phyloP scores from a whole-genome alignment of 2,113 vertebrate genomes.

The Myiagra hebetior region DNA sequence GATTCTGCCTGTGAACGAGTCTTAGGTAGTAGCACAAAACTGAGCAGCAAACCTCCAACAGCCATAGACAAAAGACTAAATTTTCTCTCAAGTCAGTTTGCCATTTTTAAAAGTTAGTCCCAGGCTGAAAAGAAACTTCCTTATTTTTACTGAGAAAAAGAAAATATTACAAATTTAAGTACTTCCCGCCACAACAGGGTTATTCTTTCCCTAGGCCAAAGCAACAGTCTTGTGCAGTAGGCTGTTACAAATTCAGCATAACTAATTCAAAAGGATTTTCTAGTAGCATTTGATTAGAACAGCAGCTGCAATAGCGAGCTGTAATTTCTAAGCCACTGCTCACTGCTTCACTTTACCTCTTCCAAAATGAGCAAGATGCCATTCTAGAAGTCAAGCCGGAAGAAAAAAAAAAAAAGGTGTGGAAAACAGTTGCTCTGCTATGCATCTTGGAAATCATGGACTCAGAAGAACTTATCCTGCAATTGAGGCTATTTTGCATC shows the following conservation, averaged over 20 bases:
- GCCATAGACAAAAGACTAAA: not conserved
- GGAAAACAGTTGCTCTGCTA: not conserved
- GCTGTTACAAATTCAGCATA: conserved; percentile 57
- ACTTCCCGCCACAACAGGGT: not conserved
- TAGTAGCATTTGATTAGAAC: conserved; percentile 58
- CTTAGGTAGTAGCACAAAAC: not conserved
- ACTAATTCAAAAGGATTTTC: conserved; percentile 58
- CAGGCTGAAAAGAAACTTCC: not conserved
- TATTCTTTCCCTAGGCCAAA: not conserved
- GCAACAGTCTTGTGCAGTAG: not conserved
- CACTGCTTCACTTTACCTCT: conserved; percentile 41
- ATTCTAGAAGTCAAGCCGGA: conserved; percentile 22
- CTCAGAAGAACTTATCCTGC: not conserved
- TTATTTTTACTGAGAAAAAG: conserved; percentile 15
- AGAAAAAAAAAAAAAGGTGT: not conserved
- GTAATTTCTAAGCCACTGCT: conserved; percentile 44
- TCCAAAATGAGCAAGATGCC: conserved; percentile 32
- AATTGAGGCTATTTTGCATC: not conserved
- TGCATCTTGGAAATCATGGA: not conserved
- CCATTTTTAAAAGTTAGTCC: not conserved
- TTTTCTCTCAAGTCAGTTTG: not conserved
- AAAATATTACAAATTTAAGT: not conserved
- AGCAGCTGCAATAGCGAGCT: conserved; percentile 58
- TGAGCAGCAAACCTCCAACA: not conserved
- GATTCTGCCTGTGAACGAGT: not conserved